Evolutionary conservation across 2,113 vertebrate species (phyloP).

Genomic region (Caranx melampygus): DNA sequence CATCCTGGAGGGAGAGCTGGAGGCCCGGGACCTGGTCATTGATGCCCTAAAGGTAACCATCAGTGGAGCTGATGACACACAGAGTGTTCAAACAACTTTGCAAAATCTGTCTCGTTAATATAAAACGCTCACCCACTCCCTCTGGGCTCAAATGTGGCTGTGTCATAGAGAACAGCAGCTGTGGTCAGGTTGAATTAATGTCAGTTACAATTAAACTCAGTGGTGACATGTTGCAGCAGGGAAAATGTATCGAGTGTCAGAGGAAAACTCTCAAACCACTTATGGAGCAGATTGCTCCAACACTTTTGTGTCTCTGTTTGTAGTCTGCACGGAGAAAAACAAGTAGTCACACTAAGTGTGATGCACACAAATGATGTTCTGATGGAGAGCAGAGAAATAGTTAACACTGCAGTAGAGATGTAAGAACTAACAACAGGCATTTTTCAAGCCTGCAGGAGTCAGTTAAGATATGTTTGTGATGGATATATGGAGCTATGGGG

Average conservation of each 20-base stretch:
- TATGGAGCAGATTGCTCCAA: background rate
- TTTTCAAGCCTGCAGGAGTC: background rate
- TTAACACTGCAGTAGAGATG: background rate
- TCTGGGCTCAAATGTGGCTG: background rate
- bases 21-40: conserved; percentile 96
- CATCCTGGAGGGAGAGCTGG: conserved; percentile 96
- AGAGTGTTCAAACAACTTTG: background rate
- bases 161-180: background rate
- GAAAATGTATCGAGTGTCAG: background rate
- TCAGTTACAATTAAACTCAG: background rate
- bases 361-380: no score
- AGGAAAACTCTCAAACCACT: background rate
- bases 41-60: conserved; percentile 94
- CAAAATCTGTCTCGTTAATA: background rate
- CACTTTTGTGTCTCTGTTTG: background rate
- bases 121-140: background rate
- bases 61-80: conserved; percentile 12
- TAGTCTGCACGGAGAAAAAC: background rate
- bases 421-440: background rate
- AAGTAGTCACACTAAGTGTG: background rate
- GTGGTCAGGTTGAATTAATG: conserved; percentile 7
- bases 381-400: no score
- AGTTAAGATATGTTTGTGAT: background rate
- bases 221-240: conserved; percentile 14
- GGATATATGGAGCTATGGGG: background rate